Conservation (phyloP, 2,113 vertebrate species). For the Abramis brama region DNA sequence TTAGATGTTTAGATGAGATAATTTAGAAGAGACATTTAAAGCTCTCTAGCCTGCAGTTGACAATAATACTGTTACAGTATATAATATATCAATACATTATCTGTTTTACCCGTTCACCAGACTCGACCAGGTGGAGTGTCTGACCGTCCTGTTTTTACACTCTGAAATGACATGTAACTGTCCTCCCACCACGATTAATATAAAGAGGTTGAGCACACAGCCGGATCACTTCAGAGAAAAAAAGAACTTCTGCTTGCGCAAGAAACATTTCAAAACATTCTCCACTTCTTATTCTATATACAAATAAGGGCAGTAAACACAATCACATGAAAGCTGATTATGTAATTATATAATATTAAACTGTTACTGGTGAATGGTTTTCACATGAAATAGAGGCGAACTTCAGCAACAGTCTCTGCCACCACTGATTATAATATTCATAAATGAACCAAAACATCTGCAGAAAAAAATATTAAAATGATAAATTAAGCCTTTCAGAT, state of each 20-base stretch:
- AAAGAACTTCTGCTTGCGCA: slow-evolving; percentile 23
- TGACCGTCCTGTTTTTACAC: background rate
- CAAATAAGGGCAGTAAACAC: background rate
- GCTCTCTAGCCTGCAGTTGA: background rate
- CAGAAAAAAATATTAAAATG: no score
- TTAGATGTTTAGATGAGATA: background rate
- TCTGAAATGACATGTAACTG: background rate
- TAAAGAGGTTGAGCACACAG: background rate
- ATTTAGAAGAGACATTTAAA: background rate
- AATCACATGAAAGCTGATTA: background rate
- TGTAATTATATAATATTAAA: no score
- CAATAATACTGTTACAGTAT: background rate
- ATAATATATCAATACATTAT: background rate
- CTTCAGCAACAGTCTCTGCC: no score
- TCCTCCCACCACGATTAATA: background rate
- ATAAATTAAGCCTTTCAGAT: no score
- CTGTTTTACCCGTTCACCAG: slow-evolving; percentile 22
- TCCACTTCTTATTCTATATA: slow-evolving; percentile 14
- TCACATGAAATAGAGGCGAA: no score
- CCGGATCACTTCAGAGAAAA: background rate
- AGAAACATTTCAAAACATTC: slow-evolving; percentile 24
- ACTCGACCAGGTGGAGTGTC: background rate
- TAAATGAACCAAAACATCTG: no score
- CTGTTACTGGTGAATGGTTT: no score
- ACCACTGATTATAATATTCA: no score